Conservation (phyloP, 2,113 vertebrate genomes). For the Telmatochromis sp. region DNA sequence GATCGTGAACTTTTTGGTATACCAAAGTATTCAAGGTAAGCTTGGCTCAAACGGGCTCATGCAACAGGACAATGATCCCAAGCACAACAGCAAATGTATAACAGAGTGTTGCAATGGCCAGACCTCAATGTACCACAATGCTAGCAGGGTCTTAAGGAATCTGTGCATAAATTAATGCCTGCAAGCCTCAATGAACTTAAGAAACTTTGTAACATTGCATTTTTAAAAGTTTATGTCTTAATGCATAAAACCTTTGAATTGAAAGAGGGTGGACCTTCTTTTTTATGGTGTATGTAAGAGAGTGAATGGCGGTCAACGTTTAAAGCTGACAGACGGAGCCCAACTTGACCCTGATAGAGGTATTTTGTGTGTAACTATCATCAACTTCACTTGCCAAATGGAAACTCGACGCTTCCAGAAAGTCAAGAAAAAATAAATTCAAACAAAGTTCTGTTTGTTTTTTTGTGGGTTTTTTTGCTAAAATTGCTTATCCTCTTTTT, state of each 20-base stretch:
- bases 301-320: not conserved
- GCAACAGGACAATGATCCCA: not conserved
- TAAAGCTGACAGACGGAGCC: not conserved
- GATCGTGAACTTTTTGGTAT: not conserved
- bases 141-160: not conserved
- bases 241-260: not conserved
- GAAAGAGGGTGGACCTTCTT: not conserved
- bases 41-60: fast-evolving
- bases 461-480: not conserved
- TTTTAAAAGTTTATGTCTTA: fast-evolving
- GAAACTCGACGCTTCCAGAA: not conserved
- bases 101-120: not conserved
- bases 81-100: not conserved
- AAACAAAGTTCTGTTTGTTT: not conserved
- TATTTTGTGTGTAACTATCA: not conserved
- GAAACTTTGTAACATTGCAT: not conserved
- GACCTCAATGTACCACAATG: not conserved
- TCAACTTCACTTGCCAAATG: not conserved
- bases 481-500: not conserved
- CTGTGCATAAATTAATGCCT: not conserved
- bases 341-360: not conserved
- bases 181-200: not conserved
- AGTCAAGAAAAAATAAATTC: not conserved
- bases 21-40: not conserved
- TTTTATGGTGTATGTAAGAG: not conserved